phyloP scores from a whole-genome alignment of 2,797 vertebrate species.

The Zalophus californianus region DNA sequence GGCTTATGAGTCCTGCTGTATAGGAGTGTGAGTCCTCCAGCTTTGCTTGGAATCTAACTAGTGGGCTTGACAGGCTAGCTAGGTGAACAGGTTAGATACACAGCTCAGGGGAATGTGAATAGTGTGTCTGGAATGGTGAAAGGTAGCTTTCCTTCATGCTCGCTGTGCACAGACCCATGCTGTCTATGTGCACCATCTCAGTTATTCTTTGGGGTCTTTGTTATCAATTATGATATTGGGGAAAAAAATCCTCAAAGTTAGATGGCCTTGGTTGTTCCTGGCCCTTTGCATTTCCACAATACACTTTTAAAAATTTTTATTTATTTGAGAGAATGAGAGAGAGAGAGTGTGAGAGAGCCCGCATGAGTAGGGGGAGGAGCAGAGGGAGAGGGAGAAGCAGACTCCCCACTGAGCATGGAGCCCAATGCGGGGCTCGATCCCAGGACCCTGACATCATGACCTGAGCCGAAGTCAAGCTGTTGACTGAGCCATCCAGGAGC shows the following conservation, averaged over 20 bases:
- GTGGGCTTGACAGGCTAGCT: not conserved
- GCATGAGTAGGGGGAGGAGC: not conserved
- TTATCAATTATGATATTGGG: not conserved
- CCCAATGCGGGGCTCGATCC: accelerated
- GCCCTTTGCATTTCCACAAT: not conserved
- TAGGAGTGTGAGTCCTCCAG: not conserved
- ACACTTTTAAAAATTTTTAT: not conserved
- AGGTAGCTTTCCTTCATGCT: not conserved
- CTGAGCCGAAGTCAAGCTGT: not conserved
- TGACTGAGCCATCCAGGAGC: not conserved
- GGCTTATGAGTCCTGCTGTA: not conserved
- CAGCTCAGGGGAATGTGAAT: not conserved
- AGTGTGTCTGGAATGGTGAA: no score
- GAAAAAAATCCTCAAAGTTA: not conserved
- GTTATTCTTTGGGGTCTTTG: not conserved
- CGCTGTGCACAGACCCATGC: not conserved
- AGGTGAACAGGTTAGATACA: not conserved
- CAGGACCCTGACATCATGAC: not conserved
- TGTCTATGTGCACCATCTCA: accelerated
- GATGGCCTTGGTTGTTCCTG: not conserved
- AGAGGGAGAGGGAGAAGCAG: not conserved
- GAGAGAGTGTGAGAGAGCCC: not conserved
- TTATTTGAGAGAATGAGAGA: not conserved
- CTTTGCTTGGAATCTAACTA: not conserved
- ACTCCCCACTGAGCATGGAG: not conserved